Conservation (phyloP, 1,140 invertebrate genomes). For the Aphis craccivora region DNA sequence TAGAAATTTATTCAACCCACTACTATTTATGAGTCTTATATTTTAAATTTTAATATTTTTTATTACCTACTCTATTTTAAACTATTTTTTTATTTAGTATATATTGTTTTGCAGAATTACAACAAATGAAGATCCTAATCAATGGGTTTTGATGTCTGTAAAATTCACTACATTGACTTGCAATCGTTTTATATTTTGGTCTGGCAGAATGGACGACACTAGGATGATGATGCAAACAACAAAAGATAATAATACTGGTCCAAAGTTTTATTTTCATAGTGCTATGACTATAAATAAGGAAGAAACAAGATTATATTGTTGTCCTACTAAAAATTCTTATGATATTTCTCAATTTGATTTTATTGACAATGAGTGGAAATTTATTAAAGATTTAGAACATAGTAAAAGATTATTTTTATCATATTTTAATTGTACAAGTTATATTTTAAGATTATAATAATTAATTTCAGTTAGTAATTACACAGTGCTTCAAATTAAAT, state of each 20-base stretch:
- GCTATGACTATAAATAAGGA: constrained; percentile 72
- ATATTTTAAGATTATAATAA: not conserved
- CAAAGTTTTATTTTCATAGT: constrained; percentile 64
- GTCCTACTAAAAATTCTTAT: constrained; percentile 69
- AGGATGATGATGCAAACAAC: constrained; percentile 72
- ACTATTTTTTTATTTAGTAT: not conserved
- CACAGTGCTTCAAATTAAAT: constrained; percentile 80
- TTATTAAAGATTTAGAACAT: constrained; percentile 25
- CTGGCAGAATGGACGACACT: constrained; percentile 78
- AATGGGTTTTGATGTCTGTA: constrained; percentile 78
- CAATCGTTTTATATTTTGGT: constrained; percentile 80
- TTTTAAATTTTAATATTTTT: not conserved
- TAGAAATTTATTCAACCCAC: not conserved
- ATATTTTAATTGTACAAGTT: not conserved
- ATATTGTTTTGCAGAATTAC: constrained; percentile 61
- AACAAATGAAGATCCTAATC: constrained; percentile 69
- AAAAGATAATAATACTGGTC: constrained; percentile 45
- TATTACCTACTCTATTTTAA: not conserved
- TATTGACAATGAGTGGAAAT: constrained; percentile 65
- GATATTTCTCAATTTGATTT: constrained; percentile 68
- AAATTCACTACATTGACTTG: constrained; percentile 77
- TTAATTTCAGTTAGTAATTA: constrained; percentile 64
- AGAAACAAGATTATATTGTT: constrained; percentile 70
- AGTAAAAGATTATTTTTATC: not conserved
- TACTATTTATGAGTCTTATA: not conserved